Base-by-base conservation (phyloP, 2,888 invertebrate genomes). In the Troides helena region DNA sequence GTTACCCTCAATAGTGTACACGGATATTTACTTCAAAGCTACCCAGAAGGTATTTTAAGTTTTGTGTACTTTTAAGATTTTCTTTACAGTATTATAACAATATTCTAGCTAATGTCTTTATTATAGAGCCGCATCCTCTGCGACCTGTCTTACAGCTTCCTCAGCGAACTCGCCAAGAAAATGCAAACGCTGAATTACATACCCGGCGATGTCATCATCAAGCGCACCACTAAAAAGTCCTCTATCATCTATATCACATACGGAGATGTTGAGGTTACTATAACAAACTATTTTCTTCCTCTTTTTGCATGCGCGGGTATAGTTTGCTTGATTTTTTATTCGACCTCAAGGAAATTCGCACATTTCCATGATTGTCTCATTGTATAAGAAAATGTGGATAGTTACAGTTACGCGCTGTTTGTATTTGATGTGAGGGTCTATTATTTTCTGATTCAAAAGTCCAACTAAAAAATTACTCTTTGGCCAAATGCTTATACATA, bases 1-100 rank as follows among this genome's bases (percentile, higher is more conserved):
- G 0, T 74, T 90, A 14, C 79, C 85, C 0, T 80, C 82, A 6
- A 80, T 80, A 2, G 78, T 90, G 1, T 81, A 83, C 71, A 81
- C 84, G 0, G 89, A 90, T 67, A 86, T 90, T 4, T 90, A 89
- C 74, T 90, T 88, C 57, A 89, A 85, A 65, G 88, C 89, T 8
- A 86, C 85, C 4, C 90, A 90, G 73, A 89, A 86, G 81, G 90
- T 89, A 72, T 10, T 39, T 39, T 7, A 39, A 39, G 1, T 39
- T 39, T 39, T 39, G 10, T 1, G 10, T 10, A 8, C 39, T 39
- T 10, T 39, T 39, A 39, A 39, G 1, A 10, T 7, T 39, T 39
- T 39, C 1, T 39, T 39, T 10, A 10, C 39, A 8, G 10, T 10
- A 10, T 39, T 39, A 30, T 30, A 30, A 30, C 4, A 39, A 39